Percentiles rank a stretch among this genome's conserved stretches.
Conservation (phyloP, 2,888 invertebrate genomes). For the Carabus problematicus region DNA sequence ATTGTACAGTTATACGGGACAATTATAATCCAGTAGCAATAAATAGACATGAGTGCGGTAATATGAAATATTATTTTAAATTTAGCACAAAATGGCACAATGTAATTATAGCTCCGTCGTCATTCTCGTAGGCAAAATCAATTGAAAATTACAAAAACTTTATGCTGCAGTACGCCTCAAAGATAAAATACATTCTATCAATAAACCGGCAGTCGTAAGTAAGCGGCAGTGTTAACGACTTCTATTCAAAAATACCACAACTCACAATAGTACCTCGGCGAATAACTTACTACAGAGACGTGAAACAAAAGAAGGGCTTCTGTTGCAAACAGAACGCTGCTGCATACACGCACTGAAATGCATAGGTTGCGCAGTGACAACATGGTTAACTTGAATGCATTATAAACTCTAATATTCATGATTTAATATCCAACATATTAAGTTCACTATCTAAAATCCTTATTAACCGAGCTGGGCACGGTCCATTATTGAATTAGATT, state of each 20-base stretch:
- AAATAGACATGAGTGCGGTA: no score
- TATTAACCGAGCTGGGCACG: no score
- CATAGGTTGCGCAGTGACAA: background rate
- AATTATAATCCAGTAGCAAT: no score
- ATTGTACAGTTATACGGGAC: no score
- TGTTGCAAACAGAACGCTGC: background rate
- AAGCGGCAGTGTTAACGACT: conserved; percentile 12
- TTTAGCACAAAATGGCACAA: no score
- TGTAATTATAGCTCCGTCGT: no score
- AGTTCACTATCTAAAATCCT: no score
- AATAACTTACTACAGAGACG: background rate
- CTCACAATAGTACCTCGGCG: background rate
- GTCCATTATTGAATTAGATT: no score
- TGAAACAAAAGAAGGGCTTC: background rate
- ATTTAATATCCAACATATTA: no score
- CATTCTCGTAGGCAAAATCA: conserved; percentile 3
- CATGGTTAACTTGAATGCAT: no score
- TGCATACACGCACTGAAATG: background rate
- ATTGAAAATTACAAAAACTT: conserved; percentile 21
- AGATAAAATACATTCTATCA: conserved; percentile 35
- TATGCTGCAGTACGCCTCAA: conserved; percentile 13
- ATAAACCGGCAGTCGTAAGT: conserved; percentile 23
- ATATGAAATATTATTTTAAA: no score
- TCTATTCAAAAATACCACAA: conserved; percentile 18
- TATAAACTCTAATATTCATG: no score